phyloP scores from a whole-genome alignment of 2,797 vertebrate species.

The Petrocephalus schoutedeni region DNA sequence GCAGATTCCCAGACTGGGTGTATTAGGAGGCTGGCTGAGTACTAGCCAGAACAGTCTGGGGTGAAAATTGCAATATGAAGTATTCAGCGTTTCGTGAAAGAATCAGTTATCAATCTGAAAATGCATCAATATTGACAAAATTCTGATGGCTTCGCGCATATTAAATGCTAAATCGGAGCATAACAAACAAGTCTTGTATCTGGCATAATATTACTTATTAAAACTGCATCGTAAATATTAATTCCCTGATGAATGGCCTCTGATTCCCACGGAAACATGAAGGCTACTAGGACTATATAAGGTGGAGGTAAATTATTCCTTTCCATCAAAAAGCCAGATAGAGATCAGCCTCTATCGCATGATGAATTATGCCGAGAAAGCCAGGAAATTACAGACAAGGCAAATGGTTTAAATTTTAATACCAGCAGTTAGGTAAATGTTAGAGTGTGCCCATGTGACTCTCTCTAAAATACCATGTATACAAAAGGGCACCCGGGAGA shows the following conservation, averaged over 20 bases:
- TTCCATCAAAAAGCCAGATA: conserved; percentile 60
- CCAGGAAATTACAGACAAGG: conserved; percentile 57
- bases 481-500: background rate
- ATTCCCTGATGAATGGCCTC: conserved; percentile 62
- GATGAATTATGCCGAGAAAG: conserved; percentile 65
- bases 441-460: conserved; percentile 33
- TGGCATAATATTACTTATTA: conserved; percentile 65
- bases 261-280: conserved; percentile 40
- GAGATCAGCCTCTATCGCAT: conserved; percentile 56
- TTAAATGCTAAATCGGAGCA: conserved; percentile 57
- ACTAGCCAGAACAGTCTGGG: conserved; percentile 60
- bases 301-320: conserved; percentile 47
- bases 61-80: conserved; percentile 57
- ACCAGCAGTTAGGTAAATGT: conserved; percentile 50
- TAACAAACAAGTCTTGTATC: conserved; percentile 65
- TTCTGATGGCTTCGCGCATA: conserved; percentile 63
- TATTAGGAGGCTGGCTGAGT: conserved; percentile 50
- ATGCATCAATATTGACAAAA: conserved; percentile 67
- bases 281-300: conserved; percentile 40
- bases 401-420: conserved; percentile 58
- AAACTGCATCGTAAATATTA: conserved; percentile 68
- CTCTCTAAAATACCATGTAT: conserved; percentile 30
- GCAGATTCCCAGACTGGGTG: conserved; percentile 28
- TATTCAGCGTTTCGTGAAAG: conserved; percentile 63
- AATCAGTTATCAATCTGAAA: conserved; percentile 65